Evolutionary conservation across 1,140 invertebrate genomes (phyloP).

Genomic region (Microplitis mediator): DNA sequence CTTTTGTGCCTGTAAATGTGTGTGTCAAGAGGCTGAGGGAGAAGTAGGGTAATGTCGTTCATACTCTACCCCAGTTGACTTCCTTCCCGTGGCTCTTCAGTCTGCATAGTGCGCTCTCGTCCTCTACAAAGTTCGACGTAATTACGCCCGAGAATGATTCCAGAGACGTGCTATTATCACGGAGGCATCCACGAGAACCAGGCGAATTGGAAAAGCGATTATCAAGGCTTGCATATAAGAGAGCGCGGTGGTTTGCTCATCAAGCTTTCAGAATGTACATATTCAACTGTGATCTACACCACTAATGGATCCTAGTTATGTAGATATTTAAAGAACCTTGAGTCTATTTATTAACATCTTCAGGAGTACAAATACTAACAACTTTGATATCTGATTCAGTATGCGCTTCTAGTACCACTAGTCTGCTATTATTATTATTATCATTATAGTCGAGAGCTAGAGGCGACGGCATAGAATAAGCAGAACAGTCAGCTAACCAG

Average conservation of each 20-base stretch:
- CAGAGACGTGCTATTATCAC: constrained; percentile 26
- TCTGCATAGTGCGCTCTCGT: not conserved
- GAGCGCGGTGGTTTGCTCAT: not conserved
- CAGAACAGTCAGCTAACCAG: not conserved
- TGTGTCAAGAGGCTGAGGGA: not conserved
- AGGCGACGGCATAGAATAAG: no score
- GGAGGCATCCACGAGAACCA: not conserved
- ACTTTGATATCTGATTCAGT: not conserved
- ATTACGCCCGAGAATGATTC: constrained; percentile 29
- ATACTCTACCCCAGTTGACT: not conserved
- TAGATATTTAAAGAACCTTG: not conserved
- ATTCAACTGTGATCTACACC: not conserved
- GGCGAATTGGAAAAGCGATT: constrained; percentile 14
- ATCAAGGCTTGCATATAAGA: not conserved
- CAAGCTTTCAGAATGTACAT: constrained; percentile 4
- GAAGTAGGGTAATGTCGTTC: no score
- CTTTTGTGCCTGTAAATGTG: constrained; percentile 1
- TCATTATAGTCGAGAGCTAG: no score
- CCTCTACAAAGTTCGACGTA: constrained; percentile 11
- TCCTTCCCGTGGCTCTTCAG: not conserved
- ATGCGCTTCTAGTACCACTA: no score
- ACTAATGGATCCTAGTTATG: not conserved
- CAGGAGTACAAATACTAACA: not conserved
- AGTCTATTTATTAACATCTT: not conserved
- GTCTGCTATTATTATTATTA: not conserved